Evolutionary conservation across 2,888 invertebrate species (phyloP), one percentile per base, ranked within the genome.

Genomic region (Abrostola triplasia): DNA sequence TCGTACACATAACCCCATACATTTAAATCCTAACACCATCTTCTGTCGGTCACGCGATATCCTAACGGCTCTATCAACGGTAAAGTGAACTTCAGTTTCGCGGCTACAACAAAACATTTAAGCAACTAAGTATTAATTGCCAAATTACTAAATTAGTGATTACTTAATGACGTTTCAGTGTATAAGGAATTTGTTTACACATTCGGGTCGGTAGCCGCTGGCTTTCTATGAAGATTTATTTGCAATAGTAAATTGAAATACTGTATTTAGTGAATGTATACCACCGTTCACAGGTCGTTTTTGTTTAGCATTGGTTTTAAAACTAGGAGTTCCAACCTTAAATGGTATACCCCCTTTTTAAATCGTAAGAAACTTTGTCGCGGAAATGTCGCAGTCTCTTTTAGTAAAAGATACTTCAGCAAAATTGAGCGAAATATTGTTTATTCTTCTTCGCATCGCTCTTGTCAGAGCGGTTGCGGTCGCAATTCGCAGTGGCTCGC

Each of bases 61-160:
- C 6, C 53, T 77, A 76, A 77, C 76, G 71, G 71, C 24, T 71
- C 41, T 55, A 67, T 42, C 50, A 71, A 75, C 71, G 48, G 61
- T 71, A 66, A 67, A 41, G 36, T 57, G 1, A 74, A 74, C 56
- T 12, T 50, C 24, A 41, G 61, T 61, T 71, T 75, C 50, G 40
- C 54, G 50, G 5, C 37, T 59, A 58, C 49, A 13, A 35, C 36
- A 47, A 50, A 73, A 62, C 38, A 57, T 41, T 65, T 47, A 50
- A 64, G 64, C 42, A 36, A 44, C 36, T 42, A 37, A 8, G 40
- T 57, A 40, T 55, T 67, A 75, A 75, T 65, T 67, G 67, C 50
- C 47, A 36, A 59, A 64, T 70, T 62, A 73, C n/a, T n/a, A n/a
- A n/a, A n/a, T n/a, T n/a, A 70, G 24, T 59, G 62, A 67, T 71